A percentile compares a stretch with the other conserved stretches of the same genome.
Conservation (phyloP, 2,888 invertebrate species). For the Lasioglossum leucozonium region DNA sequence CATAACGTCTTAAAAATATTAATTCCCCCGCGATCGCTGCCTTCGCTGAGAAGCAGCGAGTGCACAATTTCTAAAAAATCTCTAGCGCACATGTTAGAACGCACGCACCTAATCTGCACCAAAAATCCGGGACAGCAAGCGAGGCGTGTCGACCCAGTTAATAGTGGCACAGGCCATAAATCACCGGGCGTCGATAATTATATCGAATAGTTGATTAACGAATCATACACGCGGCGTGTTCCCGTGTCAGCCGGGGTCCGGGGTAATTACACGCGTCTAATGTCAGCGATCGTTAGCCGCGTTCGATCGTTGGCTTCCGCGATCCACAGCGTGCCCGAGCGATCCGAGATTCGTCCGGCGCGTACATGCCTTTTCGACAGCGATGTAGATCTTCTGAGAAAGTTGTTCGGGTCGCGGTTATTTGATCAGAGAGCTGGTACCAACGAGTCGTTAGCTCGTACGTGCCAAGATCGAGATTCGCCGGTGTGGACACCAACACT, state of each 20-base stretch:
- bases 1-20: background rate
- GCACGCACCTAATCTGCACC: background rate
- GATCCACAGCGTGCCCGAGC: constrained; percentile 1
- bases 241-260: background rate
- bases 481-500: constrained; percentile 59
- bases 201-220: constrained; percentile 42
- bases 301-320: constrained; percentile 33
- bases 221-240: constrained; percentile 36
- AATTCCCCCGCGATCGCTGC: too few species aligned
- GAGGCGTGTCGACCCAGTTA: background rate
- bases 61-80: background rate
- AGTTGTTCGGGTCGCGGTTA: constrained; percentile 65
- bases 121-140: background rate
- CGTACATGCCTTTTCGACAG: constrained; percentile 48
- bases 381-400: constrained; percentile 54
- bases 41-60: too few species aligned
- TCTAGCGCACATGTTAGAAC: background rate
- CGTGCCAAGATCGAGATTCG: constrained; percentile 70
- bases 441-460: constrained; percentile 71
- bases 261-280: constrained; percentile 43
- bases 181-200: constrained; percentile 44
- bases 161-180: constrained; percentile 48
- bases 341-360: background rate
- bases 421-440: constrained; percentile 71
- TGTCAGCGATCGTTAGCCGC: constrained; percentile 41